Percentiles rank a stretch among this genome's conserved stretches.
These are phyloP conservation scores for Drosophila quasianomalipes DNA, from an alignment of 2,888 invertebrate genomes.

Conservation along the genomic window DNA sequence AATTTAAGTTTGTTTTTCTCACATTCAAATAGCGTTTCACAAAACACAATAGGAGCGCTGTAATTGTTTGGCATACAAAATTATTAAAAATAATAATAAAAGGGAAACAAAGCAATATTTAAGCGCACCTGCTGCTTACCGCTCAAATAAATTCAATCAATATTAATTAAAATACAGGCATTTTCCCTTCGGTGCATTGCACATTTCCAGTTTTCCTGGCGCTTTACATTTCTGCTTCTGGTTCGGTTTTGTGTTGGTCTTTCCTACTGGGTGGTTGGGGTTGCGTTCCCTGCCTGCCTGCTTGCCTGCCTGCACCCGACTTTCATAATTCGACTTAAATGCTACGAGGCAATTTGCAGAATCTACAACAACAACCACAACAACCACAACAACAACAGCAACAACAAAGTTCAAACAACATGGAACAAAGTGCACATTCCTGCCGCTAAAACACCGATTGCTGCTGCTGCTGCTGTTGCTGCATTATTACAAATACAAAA, in stretches of 20 bases:
- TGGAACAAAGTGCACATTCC: constrained; percentile 75
- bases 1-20: background rate
- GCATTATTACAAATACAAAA: constrained; percentile 65
- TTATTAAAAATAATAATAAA: constrained; percentile 11
- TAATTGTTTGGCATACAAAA: constrained; percentile 30
- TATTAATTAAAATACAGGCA: constrained; percentile 81
- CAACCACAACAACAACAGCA: constrained; percentile 29
- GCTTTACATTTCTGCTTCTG: constrained; percentile 43
- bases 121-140: constrained; percentile 51
- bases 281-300: constrained; percentile 15
- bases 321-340: constrained; percentile 80
- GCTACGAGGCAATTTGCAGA: constrained; percentile 79
- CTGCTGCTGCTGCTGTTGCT: constrained; percentile 46
- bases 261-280: background rate
- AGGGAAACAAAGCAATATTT: constrained; percentile 34
- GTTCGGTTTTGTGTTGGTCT: constrained; percentile 22
- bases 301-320: constrained; percentile 38
- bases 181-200: constrained; percentile 47
- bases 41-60: background rate
- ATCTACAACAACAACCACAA: constrained; percentile 43
- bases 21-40: background rate
- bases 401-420: constrained; percentile 56
- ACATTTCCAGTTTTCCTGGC: constrained; percentile 4
- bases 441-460: constrained; percentile 51
- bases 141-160: constrained; percentile 72